Percentiles rank a stretch among this genome's conserved stretches.
Evolutionary conservation across 2,888 invertebrate species (phyloP).

Genomic region (Dione vanillae): DNA sequence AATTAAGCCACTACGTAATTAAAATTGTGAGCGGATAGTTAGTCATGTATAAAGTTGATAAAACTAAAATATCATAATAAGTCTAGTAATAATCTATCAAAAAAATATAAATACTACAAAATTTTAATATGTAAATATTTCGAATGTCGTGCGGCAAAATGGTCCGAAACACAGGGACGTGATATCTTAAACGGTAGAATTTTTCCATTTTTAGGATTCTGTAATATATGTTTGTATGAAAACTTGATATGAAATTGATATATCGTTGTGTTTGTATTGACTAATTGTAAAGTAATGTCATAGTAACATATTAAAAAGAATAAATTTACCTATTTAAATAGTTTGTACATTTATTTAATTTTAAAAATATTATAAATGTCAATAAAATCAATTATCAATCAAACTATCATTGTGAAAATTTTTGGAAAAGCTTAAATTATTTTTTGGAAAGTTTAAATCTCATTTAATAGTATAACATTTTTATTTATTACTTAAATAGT

Average conservation of each 20-base stretch:
- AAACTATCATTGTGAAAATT: too few relatives aligned
- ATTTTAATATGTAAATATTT: conserved; percentile 48
- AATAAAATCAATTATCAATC: too few relatives aligned
- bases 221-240: neutral
- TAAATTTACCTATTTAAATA: neutral
- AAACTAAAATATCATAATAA: neutral
- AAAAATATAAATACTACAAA: conserved; percentile 21
- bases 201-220: conserved; percentile 44
- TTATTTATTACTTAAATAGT: too few relatives aligned
- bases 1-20: neutral
- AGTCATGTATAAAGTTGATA: neutral
- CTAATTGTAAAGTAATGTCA: too few relatives aligned
- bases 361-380: too few relatives aligned
- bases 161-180: conserved; percentile 45
- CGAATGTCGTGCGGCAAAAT: conserved; percentile 47
- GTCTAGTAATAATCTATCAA: neutral
- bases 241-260: neutral
- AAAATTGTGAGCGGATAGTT: too few relatives aligned
- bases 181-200: conserved; percentile 47
- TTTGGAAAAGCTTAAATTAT: too few relatives aligned
- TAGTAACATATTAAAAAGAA: too few relatives aligned
- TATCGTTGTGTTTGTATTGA: too few relatives aligned
- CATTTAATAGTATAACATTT: too few relatives aligned
- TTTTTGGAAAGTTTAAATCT: too few relatives aligned
- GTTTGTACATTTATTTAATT: too few relatives aligned